phyloP scores from a whole-genome alignment of 2,888 invertebrate genomes.

The Melinaea menophilus region DNA sequence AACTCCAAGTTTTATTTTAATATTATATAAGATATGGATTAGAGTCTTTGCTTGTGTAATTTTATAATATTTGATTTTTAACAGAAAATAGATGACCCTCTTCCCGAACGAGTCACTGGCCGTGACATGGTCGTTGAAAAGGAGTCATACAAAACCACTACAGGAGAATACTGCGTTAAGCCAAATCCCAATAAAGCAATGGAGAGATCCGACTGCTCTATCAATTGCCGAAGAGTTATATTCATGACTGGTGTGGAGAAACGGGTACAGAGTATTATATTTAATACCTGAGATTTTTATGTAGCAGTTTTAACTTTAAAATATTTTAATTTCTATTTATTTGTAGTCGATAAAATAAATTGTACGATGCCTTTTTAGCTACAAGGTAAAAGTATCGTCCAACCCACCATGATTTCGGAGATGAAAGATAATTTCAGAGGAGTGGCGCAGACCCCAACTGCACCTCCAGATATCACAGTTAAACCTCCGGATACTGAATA shows the following conservation, averaged over 20 bases:
- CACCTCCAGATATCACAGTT: constrained; percentile 54
- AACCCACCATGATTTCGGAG: constrained; percentile 58
- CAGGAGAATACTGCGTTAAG: constrained; percentile 65
- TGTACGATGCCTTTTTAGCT: constrained; percentile 44
- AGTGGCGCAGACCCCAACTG: constrained; percentile 41
- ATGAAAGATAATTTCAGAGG: constrained; percentile 67
- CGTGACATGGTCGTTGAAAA: constrained; percentile 69
- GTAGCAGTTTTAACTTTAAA: too few species aligned
- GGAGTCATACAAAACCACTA: constrained; percentile 63
- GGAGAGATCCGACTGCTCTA: constrained; percentile 64
- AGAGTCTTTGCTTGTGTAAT: too few species aligned
- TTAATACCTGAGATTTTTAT: not conserved
- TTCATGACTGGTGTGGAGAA: constrained; percentile 70
- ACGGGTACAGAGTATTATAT: constrained; percentile 40
- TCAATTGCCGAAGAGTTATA: constrained; percentile 61
- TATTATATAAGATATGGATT: too few species aligned
- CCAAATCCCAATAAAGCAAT: constrained; percentile 72
- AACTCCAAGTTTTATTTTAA: not conserved
- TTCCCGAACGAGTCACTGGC: constrained; percentile 59
- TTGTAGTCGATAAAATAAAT: not conserved
- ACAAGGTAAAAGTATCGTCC: constrained; percentile 50
- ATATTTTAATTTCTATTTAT: not conserved
- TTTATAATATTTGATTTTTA: constrained; percentile 6
- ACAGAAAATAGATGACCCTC: constrained; percentile 60
- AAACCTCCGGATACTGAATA: constrained; percentile 62